Base-by-base conservation (phyloP, 2,113 vertebrate species). In the Scartelaos histophorus region DNA sequence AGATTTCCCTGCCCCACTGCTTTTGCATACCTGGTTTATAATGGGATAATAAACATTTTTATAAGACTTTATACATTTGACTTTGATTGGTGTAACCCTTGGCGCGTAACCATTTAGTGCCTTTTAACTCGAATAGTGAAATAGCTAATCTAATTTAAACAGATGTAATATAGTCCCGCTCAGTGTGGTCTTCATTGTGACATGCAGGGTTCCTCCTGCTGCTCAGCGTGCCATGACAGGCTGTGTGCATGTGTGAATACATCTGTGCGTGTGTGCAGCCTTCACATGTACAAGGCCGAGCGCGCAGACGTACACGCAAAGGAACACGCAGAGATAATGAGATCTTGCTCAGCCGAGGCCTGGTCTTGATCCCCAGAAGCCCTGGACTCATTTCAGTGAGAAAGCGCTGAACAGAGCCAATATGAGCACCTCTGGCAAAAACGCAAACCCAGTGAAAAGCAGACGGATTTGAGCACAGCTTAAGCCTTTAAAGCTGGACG, bases 361-460 rank as follows among this genome's bases (percentile, higher is more conserved):
- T 78, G 82, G 88, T 88, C 88, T 82, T 91, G 87, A 90, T 91
- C 90, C 90, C 90, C 90, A 89, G 87, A 89, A 91, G 90, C 90
- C 90, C 88, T 89, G 90, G 88, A 90, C 90, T 91, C 90, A 91
- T 91, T 91, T 91, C 78, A 84, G 82, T 68, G 87, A 87, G 69
- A 85, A 89, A 90, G 80, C 82, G 86, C 79, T 74, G 82, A 84
- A 78, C 76, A 46, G 71, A 79, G 78, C 71, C 82, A 85, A 78
- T 67, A 86, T 74, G 66, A 87, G 65, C 78, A 87, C 85, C 87
- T 81, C 85, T 78, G 76, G 87, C 87, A 77, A 76, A 81, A 89
- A 84, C 70, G 70, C 73, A 29, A 78, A 75, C 71, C 71, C 66
- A 38, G 69, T 61, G 73, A 85, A 53, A 67, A 46, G 56, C 45